Percentiles rank a stretch among this genome's conserved stretches.
Evolutionary conservation across 2,888 invertebrate genomes (phyloP).

Genomic region (Chloroclystis v-ata): DNA sequence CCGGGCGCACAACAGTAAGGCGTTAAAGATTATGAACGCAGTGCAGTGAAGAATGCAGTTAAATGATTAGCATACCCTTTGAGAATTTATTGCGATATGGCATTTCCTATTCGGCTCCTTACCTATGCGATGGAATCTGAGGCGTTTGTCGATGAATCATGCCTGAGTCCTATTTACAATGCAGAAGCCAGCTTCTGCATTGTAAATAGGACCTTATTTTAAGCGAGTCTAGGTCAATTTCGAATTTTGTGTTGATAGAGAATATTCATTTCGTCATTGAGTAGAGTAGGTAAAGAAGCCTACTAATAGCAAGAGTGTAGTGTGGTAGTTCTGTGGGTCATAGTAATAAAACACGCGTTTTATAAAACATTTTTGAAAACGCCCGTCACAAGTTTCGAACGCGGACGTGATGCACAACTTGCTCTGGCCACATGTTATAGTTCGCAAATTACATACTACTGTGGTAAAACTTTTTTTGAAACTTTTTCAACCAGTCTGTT

Average conservation of each 20-base stretch:
- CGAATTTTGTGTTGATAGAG: neutral
- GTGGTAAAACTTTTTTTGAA: conserved; percentile 23
- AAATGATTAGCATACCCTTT: conserved; percentile 46
- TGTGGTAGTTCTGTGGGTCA: no score
- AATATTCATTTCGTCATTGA: neutral
- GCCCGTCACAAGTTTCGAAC: conserved; percentile 11
- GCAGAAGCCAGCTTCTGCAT: conserved; percentile 12
- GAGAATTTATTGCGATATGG: conserved; percentile 59
- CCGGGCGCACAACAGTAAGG: no score
- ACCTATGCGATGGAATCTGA: conserved; percentile 64
- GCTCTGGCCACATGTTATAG: conserved; percentile 26
- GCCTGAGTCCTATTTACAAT: conserved; percentile 17
- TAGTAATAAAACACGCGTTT: neutral
- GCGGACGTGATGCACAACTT: conserved; percentile 17
- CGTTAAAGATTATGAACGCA: conserved; percentile 32
- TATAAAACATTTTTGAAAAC: conserved; percentile 12
- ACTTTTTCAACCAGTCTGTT: conserved; percentile 27
- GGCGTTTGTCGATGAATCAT: conserved; percentile 60
- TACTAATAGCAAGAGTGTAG: neutral
- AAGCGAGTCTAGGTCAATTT: conserved; percentile 13
- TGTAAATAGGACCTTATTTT: conserved; percentile 21
- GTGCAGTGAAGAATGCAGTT: conserved; percentile 36
- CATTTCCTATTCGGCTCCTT: conserved; percentile 66
- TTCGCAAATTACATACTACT: conserved; percentile 28
- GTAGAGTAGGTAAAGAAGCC: no score